Percentiles rank a stretch among this genome's conserved stretches.
phyloP scores from a whole-genome alignment of 2,888 invertebrate species.

The Lithophane semibrunnea region DNA sequence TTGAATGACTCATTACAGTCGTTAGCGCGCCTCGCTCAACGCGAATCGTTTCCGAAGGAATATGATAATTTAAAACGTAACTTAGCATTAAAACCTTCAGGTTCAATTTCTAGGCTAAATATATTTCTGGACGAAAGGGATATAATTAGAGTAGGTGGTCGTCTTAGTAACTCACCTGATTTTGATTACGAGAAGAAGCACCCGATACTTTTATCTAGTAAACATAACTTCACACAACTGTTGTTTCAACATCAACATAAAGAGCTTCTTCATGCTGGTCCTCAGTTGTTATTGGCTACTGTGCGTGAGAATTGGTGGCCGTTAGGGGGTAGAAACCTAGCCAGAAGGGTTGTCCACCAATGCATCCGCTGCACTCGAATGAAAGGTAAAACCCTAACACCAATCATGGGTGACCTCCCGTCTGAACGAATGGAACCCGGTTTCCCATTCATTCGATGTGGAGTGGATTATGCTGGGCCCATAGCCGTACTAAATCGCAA shows the following conservation, averaged over 20 bases:
- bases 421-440: neutral
- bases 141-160: neutral
- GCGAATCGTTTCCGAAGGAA: neutral
- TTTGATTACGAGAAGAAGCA: slow-evolving; percentile 5
- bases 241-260: slow-evolving; percentile 1
- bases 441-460: slow-evolving; percentile 7
- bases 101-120: neutral
- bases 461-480: slow-evolving; percentile 10
- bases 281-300: neutral
- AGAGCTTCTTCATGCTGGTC: neutral
- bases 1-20: too few relatives aligned
- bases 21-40: neutral
- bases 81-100: neutral
- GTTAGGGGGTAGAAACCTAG: neutral
- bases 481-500: neutral
- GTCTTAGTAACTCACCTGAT: neutral
- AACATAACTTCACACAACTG: neutral
- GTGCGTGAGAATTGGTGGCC: slow-evolving; percentile 11
- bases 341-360: neutral
- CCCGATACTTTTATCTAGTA: neutral
- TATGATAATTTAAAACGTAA: neutral
- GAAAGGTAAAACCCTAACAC: neutral
- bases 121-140: slow-evolving; percentile 1
- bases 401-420: neutral
- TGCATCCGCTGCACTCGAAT: slow-evolving; percentile 2